Conservation (phyloP, 2,797 vertebrate genomes). For the Coracias cyanogaster region DNA sequence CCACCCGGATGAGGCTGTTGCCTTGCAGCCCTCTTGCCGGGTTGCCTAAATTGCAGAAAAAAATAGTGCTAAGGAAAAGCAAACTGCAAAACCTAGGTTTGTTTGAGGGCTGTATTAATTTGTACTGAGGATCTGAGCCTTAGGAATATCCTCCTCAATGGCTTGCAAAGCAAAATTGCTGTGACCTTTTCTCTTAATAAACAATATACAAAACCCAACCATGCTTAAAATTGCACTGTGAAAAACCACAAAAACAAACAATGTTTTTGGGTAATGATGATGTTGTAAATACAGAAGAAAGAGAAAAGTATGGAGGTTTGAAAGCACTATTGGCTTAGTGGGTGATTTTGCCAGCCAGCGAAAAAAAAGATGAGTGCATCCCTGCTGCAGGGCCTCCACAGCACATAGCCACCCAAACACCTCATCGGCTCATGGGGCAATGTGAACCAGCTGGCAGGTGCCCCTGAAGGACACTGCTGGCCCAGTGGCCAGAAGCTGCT, state of each 20-base stretch:
- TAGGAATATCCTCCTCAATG: background rate
- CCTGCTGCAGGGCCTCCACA: background rate
- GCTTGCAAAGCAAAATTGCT: background rate
- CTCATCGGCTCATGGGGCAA: background rate
- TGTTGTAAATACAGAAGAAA: background rate
- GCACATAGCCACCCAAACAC: background rate
- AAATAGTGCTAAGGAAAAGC: background rate
- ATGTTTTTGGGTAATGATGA: background rate
- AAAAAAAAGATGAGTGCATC: background rate
- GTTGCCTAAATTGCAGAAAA: background rate
- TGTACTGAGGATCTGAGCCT: background rate
- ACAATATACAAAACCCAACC: background rate
- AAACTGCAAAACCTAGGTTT: background rate
- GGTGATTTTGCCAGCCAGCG: background rate
- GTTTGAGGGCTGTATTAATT: background rate
- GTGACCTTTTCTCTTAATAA: slow-evolving; percentile 31
- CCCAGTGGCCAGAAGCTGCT: too few species aligned
- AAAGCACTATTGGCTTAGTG: background rate
- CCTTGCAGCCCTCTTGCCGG: background rate
- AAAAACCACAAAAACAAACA: background rate
- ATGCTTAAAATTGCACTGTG: slow-evolving; percentile 14
- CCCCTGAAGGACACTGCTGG: background rate
- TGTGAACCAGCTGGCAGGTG: background rate
- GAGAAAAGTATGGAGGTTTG: background rate
- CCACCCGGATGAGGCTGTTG: background rate